Conservation (phyloP, 2,797 vertebrate species). For the Botia kubotai region DNA sequence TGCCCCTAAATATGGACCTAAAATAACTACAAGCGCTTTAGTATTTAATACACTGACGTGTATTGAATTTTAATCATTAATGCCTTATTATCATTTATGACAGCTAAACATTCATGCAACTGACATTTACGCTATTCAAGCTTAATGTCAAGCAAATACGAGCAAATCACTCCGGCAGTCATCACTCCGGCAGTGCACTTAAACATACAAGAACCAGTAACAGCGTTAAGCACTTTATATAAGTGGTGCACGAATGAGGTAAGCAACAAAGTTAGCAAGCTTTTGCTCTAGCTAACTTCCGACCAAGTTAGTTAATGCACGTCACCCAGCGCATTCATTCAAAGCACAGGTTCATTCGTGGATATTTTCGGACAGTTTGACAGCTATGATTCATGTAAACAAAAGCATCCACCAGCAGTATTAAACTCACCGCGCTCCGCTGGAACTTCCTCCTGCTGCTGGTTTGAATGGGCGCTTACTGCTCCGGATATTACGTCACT, state of each 20-base stretch:
- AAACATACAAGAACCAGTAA: not conserved
- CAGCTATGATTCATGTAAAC: not conserved
- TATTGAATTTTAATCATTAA: not conserved
- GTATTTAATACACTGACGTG: not conserved
- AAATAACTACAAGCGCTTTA: too few relatives aligned
- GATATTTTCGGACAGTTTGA: not conserved
- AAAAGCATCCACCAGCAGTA: not conserved
- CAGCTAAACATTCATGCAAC: not conserved
- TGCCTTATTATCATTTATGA: too few relatives aligned
- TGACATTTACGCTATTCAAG: not conserved
- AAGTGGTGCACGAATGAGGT: not conserved
- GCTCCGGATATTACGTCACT: conserved; percentile 30
- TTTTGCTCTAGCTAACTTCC: not conserved
- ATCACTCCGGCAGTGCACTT: not conserved
- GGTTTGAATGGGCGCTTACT: conserved; percentile 21
- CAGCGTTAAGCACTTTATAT: not conserved
- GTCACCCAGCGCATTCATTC: not conserved
- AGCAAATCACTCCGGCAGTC: too few relatives aligned
- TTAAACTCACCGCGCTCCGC: conserved; percentile 10
- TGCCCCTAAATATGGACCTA: not conserved
- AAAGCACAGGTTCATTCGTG: not conserved
- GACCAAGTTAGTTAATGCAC: not conserved
- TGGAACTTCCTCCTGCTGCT: not conserved
- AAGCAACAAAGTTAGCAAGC: conserved; percentile 12
- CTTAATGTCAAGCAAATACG: not conserved